Conservation (phyloP, 2,888 invertebrate genomes). For the Dysmachus trigonus region DNA sequence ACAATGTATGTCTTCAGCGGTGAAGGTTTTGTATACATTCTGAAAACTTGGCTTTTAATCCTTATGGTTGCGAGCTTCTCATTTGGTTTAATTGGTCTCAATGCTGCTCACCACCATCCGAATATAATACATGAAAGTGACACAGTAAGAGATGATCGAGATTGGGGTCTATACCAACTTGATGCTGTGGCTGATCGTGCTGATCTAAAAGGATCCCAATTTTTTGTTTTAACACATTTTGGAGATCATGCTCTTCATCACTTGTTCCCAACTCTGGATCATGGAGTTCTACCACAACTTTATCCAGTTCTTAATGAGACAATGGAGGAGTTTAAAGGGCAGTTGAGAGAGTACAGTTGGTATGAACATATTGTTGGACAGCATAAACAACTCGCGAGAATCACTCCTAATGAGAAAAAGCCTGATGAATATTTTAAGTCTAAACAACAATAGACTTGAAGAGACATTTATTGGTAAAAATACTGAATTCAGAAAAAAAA, state of each 20-base stretch:
- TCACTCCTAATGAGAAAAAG: constrained; percentile 60
- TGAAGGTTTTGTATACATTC: constrained; percentile 52
- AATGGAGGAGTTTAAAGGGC: constrained; percentile 59
- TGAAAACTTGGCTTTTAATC: constrained; percentile 68
- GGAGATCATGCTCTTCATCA: constrained; percentile 84
- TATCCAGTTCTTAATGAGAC: constrained; percentile 67
- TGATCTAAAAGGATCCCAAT: constrained; percentile 73
- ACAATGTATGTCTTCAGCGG: constrained; percentile 63
- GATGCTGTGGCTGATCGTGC: constrained; percentile 78
- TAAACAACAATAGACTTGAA: not conserved
- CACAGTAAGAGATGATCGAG: constrained; percentile 66
- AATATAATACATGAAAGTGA: constrained; percentile 83
- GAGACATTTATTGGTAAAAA: not conserved
- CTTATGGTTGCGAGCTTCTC: constrained; percentile 68
- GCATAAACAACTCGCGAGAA: constrained; percentile 69
- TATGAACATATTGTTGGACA: constrained; percentile 74
- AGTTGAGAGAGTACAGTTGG: constrained; percentile 65
- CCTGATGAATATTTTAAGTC: not conserved
- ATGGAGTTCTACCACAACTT: constrained; percentile 73
- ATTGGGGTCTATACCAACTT: constrained; percentile 82
- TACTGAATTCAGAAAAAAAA: not conserved
- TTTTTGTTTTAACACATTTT: constrained; percentile 76
- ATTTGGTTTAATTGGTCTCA: constrained; percentile 73
- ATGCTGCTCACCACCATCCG: constrained; percentile 83
- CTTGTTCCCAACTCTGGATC: constrained; percentile 82